These are phyloP conservation scores for Pangasius larnaudii DNA, from an alignment of 2,797 vertebrate genomes.

Conservation along the genomic window DNA sequence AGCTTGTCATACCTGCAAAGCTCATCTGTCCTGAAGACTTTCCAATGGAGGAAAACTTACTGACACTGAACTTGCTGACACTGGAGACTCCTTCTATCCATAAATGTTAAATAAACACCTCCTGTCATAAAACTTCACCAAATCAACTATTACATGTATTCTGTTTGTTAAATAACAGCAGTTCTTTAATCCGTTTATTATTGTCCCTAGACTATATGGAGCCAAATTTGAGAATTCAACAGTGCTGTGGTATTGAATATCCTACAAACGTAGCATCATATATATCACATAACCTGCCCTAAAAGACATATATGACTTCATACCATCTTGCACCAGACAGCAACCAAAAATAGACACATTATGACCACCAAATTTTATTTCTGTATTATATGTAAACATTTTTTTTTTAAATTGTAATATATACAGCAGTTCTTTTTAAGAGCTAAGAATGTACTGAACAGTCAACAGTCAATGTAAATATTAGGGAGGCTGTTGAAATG, in stretches of 20 bases:
- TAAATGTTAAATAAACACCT: neutral
- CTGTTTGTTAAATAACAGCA: neutral
- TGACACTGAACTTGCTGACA: neutral
- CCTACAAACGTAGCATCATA: neutral
- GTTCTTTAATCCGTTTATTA: neutral
- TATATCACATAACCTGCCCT: neutral
- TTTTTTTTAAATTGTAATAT: conserved; percentile 38
- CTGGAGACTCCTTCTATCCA: neutral
- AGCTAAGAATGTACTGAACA: conserved; percentile 42
- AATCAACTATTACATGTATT: neutral
- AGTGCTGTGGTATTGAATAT: neutral
- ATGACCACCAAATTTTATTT: conserved; percentile 62
- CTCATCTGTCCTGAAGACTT: neutral
- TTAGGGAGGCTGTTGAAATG: conserved; percentile 21
- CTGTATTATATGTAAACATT: conserved; percentile 68
- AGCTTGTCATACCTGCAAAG: neutral
- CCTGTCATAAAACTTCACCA: neutral
- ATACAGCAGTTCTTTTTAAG: conserved; percentile 36
- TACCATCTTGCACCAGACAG: conserved; percentile 12
- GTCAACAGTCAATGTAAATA: conserved; percentile 43
- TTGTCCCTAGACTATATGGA: neutral
- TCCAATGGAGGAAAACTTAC: neutral
- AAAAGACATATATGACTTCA: neutral
- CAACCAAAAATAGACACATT: conserved; percentile 13
- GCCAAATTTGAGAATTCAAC: neutral